Base-by-base conservation (phyloP, 2,113 vertebrate species). In the Chauna torquata region DNA sequence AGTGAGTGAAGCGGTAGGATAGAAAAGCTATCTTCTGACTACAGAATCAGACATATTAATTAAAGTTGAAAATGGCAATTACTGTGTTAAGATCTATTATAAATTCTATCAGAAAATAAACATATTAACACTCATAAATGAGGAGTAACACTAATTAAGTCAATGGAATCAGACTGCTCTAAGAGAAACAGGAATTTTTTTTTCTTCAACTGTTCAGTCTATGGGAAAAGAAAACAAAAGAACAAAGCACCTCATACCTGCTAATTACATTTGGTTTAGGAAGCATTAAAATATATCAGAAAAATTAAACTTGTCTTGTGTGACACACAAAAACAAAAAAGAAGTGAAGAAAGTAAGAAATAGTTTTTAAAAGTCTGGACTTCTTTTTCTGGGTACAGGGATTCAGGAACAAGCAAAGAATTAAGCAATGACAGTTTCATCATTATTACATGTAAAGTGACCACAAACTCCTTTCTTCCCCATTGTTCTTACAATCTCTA, bases 41-140 rank as follows among this genome's bases (percentile, higher is more conserved):
- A 40, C 38, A 57, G 59, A 87, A 75, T 68, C 52, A 82, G 72
- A 83, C 15, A 59, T 62, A 70, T 52, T 49, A 92, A 95, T 92
- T 89, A 69, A 23, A 89, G 16, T 1, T 5, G 61, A 54, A 32
- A 72, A 82, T 52, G 16, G 44, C 24, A 89, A 34, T 76, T 82
- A 72, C 57, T 72, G 30, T 59, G 19, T 38, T 69, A 84, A 91
- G 32, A 47, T 64, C 15, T 86, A 52, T 54, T 68, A 91, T 44
- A 76, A 95, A 65, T 13, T 77, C n/a, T 34, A 76, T 27, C 52
- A 94, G 84, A 94, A 94, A 94, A 92, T 47, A 96, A 92, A 85
- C 66, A 85, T 12, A 91, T 65, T 89, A 82, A 72, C 76, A 89
- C 6, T 50, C 36, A 59, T 71, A 76, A 91, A 61, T 88, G 68